A percentile compares a stretch with the other conserved stretches of the same genome.
phyloP scores from a whole-genome alignment of 2,888 invertebrate species.

The Cryptocephalus moraei region DNA sequence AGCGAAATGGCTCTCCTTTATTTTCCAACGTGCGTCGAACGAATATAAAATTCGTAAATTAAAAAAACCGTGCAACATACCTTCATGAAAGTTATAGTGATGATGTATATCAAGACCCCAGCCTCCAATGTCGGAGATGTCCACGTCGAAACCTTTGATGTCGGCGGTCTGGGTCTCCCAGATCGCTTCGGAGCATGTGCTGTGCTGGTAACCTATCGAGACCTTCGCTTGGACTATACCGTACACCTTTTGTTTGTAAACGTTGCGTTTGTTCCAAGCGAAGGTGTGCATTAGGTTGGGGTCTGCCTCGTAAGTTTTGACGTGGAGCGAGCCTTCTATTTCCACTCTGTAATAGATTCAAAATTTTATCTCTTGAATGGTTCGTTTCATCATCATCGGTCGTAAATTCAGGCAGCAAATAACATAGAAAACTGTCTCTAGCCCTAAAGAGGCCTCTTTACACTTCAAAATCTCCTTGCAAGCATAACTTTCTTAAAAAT shows the following conservation, averaged over 20 bases:
- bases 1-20: no score
- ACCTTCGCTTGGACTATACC: constrained; percentile 74
- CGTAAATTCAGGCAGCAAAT: no score
- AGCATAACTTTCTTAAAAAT: no score
- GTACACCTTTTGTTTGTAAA: constrained; percentile 92
- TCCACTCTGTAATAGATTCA: constrained; percentile 36
- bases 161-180: constrained; percentile 95
- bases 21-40: no score
- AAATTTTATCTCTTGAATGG: background rate
- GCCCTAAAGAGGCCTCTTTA: no score
- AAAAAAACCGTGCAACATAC: background rate
- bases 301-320: constrained; percentile 91
- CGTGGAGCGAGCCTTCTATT: constrained; percentile 82
- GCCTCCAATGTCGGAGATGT: constrained; percentile 93
- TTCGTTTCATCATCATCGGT: no score
- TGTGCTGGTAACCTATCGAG: constrained; percentile 91
- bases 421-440: no score
- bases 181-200: constrained; percentile 73
- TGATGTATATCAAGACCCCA: constrained; percentile 98
- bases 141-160: constrained; percentile 86
- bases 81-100: constrained; percentile 97
- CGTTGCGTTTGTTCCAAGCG: constrained; percentile 96
- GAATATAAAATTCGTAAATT: no score
- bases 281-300: constrained; percentile 91
- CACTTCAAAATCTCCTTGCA: no score